Evolutionary conservation across 2,888 invertebrate species (phyloP).

Genomic region (Acleris literana): DNA sequence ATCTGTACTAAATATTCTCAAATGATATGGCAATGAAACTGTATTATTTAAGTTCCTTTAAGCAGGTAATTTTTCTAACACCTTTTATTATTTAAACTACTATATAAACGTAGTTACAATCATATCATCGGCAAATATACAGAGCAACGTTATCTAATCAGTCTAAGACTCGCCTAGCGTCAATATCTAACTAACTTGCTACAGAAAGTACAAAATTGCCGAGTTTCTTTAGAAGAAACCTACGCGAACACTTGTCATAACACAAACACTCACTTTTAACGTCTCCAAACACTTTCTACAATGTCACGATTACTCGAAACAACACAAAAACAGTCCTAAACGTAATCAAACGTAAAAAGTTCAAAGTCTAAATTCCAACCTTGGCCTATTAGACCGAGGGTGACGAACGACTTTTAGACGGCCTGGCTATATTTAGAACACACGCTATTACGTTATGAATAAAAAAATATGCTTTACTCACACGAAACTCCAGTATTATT

Average conservation of each 20-base stretch:
- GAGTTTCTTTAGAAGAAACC: too few species aligned
- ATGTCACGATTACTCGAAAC: neutral
- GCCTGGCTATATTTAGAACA: conserved; percentile 37
- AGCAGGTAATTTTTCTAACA: neutral
- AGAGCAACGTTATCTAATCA: neutral
- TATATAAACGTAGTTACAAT: neutral
- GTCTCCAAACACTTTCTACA: neutral
- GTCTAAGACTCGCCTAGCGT: neutral
- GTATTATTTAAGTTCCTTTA: too few species aligned
- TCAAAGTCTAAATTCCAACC: conserved; percentile 46
- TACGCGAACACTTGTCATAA: too few species aligned
- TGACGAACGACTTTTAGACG: neutral
- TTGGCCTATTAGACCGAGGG: conserved; percentile 39
- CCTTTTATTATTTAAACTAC: neutral
- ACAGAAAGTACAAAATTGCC: too few species aligned
- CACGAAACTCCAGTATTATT: conserved; percentile 3
- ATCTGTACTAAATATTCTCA: too few species aligned
- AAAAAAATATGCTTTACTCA: conserved; percentile 19
- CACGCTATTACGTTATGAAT: conserved; percentile 26
- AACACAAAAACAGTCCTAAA: neutral
- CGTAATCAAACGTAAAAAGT: conserved; percentile 41
- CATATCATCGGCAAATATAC: neutral
- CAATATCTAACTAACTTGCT: too few species aligned
- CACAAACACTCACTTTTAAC: neutral
- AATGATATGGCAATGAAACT: too few species aligned